phyloP scores from a whole-genome alignment of 2,888 invertebrate genomes.

The Caenorhabditis plicata region DNA sequence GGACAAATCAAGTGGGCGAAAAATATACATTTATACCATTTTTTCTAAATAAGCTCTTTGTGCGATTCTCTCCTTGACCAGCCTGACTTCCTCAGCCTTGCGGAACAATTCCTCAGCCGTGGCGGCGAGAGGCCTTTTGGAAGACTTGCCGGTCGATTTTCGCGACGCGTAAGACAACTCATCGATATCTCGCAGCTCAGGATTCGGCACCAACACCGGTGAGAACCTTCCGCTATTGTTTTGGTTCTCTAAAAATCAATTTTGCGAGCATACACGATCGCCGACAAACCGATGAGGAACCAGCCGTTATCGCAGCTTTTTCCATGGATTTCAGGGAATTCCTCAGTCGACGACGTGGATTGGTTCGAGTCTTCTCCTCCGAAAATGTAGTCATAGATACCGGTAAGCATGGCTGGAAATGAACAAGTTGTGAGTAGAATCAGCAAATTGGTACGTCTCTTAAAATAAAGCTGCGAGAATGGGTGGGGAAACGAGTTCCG shows the following conservation, averaged over 20 bases:
- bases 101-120: background rate
- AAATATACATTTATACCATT: background rate
- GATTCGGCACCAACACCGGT: constrained; percentile 9
- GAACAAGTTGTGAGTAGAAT: no score
- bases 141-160: background rate
- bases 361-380: constrained; percentile 23
- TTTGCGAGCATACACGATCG: no score
- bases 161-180: constrained; percentile 15
- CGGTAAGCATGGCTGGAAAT: constrained; percentile 28
- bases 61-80: background rate
- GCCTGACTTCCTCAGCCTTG: background rate
- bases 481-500: no score
- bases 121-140: background rate
- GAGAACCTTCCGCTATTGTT: constrained; percentile 7
- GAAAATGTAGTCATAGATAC: constrained; percentile 23
- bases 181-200: constrained; percentile 24
- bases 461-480: no score
- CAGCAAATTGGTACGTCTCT: no score
- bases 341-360: no score
- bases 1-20: no score
- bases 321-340: background rate
- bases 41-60: background rate
- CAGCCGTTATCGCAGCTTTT: no score
- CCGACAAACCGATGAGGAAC: no score
- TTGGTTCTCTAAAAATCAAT: no score